phyloP scores from a whole-genome alignment of 2,113 vertebrate genomes.

The Reinhardtius hippoglossoides region DNA sequence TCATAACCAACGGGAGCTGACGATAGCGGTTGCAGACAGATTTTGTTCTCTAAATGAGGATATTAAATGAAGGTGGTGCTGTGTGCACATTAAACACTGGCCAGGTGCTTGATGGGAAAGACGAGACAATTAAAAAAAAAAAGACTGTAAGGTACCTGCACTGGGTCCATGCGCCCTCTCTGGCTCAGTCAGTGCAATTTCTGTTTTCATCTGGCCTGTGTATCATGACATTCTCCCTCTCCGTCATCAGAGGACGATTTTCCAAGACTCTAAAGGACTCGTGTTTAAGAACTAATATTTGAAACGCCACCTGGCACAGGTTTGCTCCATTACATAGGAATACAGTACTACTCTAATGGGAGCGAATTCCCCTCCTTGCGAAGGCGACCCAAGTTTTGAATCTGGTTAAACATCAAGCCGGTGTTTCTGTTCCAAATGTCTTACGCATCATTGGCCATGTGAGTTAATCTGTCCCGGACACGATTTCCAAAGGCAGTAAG shows the following conservation, averaged over 20 bases:
- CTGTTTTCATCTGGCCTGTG: conserved; percentile 41
- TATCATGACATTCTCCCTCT: conserved; percentile 23
- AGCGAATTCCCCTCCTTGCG: conserved; percentile 39
- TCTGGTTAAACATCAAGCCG: conserved; percentile 78
- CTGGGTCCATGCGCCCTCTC: conserved; percentile 22
- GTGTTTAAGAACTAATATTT: conserved; percentile 30
- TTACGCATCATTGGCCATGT: conserved; percentile 63
- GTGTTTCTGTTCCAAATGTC: conserved; percentile 59
- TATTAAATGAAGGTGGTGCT: conserved; percentile 11
- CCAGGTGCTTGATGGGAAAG: conserved; percentile 37
- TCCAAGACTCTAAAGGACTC: conserved; percentile 38
- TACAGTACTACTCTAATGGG: conserved; percentile 53
- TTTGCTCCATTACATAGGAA: conserved; percentile 52
- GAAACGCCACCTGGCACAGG: conserved; percentile 10
- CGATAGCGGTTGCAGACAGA: conserved; percentile 46
- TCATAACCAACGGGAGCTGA: conserved; percentile 99
- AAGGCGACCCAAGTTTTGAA: conserved; percentile 35
- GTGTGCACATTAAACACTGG: conserved; percentile 39
- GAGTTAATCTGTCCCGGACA: conserved; percentile 75
- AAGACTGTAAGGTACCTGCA: conserved; percentile 3
- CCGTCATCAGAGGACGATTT: conserved; percentile 39
- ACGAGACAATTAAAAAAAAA: conserved; percentile 11
- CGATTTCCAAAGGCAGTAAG: conserved; percentile 63
- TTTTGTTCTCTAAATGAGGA: conserved; percentile 54
- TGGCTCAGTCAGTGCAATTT: conserved; percentile 40